These are phyloP conservation scores for Rhagonycha fulva DNA, from an alignment of 2,888 invertebrate species.

Conservation along the genomic window DNA sequence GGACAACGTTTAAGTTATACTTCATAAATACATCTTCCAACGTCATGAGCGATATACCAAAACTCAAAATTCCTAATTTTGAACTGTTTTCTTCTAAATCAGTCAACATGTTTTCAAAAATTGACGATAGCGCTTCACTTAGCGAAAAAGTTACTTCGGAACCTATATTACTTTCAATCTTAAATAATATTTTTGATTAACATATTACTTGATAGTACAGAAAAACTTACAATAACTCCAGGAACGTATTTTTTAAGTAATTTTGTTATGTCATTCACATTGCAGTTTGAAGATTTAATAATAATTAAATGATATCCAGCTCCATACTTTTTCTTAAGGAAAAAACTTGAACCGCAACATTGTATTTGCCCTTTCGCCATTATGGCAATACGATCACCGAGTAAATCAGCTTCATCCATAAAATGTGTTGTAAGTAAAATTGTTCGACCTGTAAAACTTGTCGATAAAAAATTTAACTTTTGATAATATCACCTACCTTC, in stretches of 20 bases:
- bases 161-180: slow-evolving; percentile 73
- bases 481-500: slow-evolving; percentile 48
- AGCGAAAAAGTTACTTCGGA: slow-evolving; percentile 75
- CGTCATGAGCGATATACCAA: slow-evolving; percentile 83
- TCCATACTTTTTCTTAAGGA: slow-evolving; percentile 84
- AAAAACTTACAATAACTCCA: slow-evolving; percentile 54
- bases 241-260: slow-evolving; percentile 69
- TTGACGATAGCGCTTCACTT: slow-evolving; percentile 63
- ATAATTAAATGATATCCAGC: slow-evolving; percentile 81
- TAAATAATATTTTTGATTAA: background rate
- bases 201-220: background rate
- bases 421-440: slow-evolving; percentile 84
- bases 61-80: slow-evolving; percentile 71
- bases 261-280: slow-evolving; percentile 59
- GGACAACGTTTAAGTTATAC: slow-evolving; percentile 53
- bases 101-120: slow-evolving; percentile 70
- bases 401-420: slow-evolving; percentile 89
- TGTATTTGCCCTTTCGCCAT: slow-evolving; percentile 81
- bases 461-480: background rate
- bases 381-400: slow-evolving; percentile 87
- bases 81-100: slow-evolving; percentile 66
- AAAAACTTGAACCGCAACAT: slow-evolving; percentile 81
- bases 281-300: slow-evolving; percentile 62
- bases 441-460: slow-evolving; percentile 65
- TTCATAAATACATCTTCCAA: slow-evolving; percentile 90